These are phyloP conservation scores for Nyctibius grandis DNA, from an alignment of 2,797 vertebrate species.

Conservation along the genomic window DNA sequence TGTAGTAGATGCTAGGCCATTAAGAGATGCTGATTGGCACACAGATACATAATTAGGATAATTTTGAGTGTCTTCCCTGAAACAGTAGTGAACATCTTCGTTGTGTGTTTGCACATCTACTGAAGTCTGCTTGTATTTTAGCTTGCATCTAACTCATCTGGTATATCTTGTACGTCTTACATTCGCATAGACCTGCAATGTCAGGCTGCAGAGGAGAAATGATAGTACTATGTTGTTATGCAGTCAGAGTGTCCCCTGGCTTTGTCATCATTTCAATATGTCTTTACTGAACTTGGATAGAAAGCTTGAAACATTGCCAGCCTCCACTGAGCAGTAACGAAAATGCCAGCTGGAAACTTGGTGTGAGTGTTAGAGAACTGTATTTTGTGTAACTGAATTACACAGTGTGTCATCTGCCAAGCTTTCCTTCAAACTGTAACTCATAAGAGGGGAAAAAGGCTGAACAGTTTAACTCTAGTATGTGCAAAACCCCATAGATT, in stretches of 20 bases:
- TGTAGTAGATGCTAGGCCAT: not conserved
- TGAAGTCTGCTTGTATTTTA: not conserved
- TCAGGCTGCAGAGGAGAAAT: not conserved
- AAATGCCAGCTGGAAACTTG: constrained; percentile 1
- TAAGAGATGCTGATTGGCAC: not conserved
- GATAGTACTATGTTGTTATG: not conserved
- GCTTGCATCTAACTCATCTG: not conserved
- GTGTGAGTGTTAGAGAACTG: not conserved
- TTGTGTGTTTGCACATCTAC: not conserved
- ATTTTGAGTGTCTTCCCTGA: not conserved
- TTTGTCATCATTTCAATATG: not conserved
- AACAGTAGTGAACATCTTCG: not conserved
- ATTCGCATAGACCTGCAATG: rapidly evolving
- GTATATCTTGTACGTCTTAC: rapidly evolving
- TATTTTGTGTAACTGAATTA: not conserved
- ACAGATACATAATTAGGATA: not conserved
- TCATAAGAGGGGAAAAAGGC: not conserved
- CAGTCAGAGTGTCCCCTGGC: not conserved
- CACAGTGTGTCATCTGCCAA: not conserved
- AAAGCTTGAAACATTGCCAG: not conserved
- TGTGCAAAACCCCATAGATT: not conserved
- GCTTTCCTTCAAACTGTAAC: not conserved
- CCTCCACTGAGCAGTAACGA: not conserved
- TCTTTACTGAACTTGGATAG: not conserved
- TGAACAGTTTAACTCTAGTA: not conserved